These are phyloP conservation scores for Temnothorax ravouxi DNA, from an alignment of 2,888 invertebrate species.

Conservation along the genomic window DNA sequence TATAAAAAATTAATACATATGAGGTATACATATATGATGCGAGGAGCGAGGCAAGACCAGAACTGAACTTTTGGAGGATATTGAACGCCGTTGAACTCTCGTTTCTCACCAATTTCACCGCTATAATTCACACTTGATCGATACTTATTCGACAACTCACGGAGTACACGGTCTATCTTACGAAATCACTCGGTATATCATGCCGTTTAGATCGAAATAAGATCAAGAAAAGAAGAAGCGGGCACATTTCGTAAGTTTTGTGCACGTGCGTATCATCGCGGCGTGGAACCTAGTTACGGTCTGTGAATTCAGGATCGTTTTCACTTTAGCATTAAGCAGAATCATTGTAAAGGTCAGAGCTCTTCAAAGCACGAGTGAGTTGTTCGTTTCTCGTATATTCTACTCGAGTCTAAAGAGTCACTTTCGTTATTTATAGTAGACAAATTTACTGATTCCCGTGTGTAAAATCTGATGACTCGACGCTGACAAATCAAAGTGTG, in stretches of 20 bases:
- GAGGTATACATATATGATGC: too few species aligned
- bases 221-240: slow-evolving; percentile 4
- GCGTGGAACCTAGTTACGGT: slow-evolving; percentile 78
- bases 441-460: not conserved
- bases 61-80: not conserved
- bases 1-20: slow-evolving; percentile 4
- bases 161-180: not conserved
- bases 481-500: too few species aligned
- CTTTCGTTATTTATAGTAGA: not conserved
- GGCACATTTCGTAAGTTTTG: slow-evolving; percentile 37
- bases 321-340: slow-evolving; percentile 79
- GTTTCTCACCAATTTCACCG: not conserved
- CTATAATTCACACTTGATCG: slow-evolving; percentile 14
- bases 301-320: slow-evolving; percentile 73
- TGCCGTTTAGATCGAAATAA: slow-evolving; percentile 14
- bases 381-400: not conserved
- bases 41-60: not conserved
- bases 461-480: not conserved
- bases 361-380: not conserved
- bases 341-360: slow-evolving; percentile 73
- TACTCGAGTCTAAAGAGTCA: not conserved
- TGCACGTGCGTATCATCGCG: slow-evolving; percentile 65
- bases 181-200: slow-evolving; percentile 38
- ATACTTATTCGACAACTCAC: slow-evolving; percentile 13
- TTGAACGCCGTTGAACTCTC: slow-evolving; percentile 2